Base-by-base conservation (phyloP, 2,888 invertebrate genomes). In the Eubasilissa splendida region DNA sequence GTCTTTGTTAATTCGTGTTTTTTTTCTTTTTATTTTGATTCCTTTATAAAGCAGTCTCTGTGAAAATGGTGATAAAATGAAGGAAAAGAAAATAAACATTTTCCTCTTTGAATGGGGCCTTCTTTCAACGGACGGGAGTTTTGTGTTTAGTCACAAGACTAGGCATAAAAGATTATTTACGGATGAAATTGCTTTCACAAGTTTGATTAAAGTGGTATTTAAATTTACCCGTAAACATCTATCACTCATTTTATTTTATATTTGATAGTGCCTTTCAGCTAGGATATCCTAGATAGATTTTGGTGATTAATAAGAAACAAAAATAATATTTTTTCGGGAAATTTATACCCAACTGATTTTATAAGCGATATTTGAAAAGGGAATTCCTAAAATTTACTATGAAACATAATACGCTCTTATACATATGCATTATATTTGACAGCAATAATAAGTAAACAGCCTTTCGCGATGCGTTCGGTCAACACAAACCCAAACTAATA, bases 91-190 rank as follows among this genome's bases (percentile, higher is more conserved):
- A 70, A 77, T 76, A 81, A 83, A 83, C 73, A 83, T 83, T 83
- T 83, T 66, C 80, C 66, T 74, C 76, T 76, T 77, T 80, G 79
- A 80, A 82, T 79, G 77, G 33, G 63, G 53, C 42, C 71, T 60
- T 66, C 73, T 77, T 83, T 83, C 81, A 79, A 80, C 70, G 76
- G 76, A 76, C 75, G 71, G 71, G 56, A 76, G 58, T 80, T 80
- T 76, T 59, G 76, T 79, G 78, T 82, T 83, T 83, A 83, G 80
- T 83, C 80, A 80, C 79, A 78, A 74, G 80, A 54, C 76, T 14
- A 14, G 50, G 77, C 78, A 82, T 80, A 82, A 82, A 82, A 83
- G 83, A 79, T 80, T 83, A 80, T 83, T 83, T 83, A 77, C 77
- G 79, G 77, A 76, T 76, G 65, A 80, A 83, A 83, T 83, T 80